Conservation (phyloP, 2,113 vertebrate genomes). For the Rhegmatorhina hoffmannsi region DNA sequence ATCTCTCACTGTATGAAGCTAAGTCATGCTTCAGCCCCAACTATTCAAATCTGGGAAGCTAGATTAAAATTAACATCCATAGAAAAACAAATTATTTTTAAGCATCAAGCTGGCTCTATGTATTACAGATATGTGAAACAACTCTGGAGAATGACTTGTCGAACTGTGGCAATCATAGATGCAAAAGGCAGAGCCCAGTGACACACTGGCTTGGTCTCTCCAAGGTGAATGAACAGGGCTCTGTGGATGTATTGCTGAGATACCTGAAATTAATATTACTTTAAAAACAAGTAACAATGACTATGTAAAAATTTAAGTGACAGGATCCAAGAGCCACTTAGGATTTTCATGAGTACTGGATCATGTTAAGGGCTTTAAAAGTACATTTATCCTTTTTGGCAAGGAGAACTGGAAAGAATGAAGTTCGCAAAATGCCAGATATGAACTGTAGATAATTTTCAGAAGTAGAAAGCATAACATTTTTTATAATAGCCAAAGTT, state of each 20-base stretch:
- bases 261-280: not conserved
- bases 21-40: not conserved
- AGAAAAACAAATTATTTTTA: not conserved
- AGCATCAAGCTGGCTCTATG: not conserved
- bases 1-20: not conserved
- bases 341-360: not conserved
- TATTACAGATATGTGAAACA: not conserved
- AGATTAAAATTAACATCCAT: not conserved
- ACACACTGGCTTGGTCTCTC: not conserved
- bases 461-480: not conserved
- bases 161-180: not conserved
- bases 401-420: not conserved
- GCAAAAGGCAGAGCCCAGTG: not conserved
- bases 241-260: not conserved
- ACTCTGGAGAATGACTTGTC: not conserved
- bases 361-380: slow-evolving; percentile 9
- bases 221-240: not conserved
- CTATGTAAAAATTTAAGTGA: not conserved
- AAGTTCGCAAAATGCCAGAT: not conserved
- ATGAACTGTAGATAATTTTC: not conserved
- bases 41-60: not conserved
- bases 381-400: not conserved
- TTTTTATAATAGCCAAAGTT: not conserved
- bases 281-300: not conserved
- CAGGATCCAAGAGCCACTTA: not conserved